A percentile compares a stretch with the other conserved stretches of the same genome.
Conservation (phyloP, 37 sponge, comb jelly and placozoan species). For the Chondrilla cf. caribensis region DNA sequence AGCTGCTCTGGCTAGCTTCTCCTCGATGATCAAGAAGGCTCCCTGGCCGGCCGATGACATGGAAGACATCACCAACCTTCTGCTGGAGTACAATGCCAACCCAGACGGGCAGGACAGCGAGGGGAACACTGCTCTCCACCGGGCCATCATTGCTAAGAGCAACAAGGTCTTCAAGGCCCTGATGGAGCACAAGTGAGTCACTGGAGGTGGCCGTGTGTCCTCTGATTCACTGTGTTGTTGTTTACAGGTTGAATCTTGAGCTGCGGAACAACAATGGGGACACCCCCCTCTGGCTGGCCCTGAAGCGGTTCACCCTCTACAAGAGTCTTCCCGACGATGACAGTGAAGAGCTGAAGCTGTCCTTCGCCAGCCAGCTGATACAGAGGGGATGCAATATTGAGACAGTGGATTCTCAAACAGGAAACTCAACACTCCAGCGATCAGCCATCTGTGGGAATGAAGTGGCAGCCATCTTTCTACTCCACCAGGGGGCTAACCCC, state of each 20-base stretch:
- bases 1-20: neutral
- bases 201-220: neutral
- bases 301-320: constrained; percentile 22
- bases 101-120: constrained; percentile 72
- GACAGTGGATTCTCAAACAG: constrained; percentile 57
- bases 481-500: constrained; percentile 67
- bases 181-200: constrained; percentile 38
- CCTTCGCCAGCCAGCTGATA: constrained; percentile 70
- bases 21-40: constrained; percentile 10
- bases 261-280: constrained; percentile 56
- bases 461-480: constrained; percentile 81
- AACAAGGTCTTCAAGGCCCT: constrained; percentile 64
- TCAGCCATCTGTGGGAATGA: constrained; percentile 66
- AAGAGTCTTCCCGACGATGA: constrained; percentile 31
- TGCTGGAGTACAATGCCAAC: constrained; percentile 81
- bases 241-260: constrained; percentile 72
- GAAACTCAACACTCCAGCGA: constrained; percentile 80
- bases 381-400: constrained; percentile 63
- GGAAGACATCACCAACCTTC: constrained; percentile 57
- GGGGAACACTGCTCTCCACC: constrained; percentile 79
- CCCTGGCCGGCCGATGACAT: constrained; percentile 67
- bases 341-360: constrained; percentile 33
- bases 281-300: constrained; percentile 74
- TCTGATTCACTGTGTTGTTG: neutral
- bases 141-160: constrained; percentile 56